Base-by-base conservation (phyloP, 2,797 vertebrate species). In the Cyclopterus lumpus region DNA sequence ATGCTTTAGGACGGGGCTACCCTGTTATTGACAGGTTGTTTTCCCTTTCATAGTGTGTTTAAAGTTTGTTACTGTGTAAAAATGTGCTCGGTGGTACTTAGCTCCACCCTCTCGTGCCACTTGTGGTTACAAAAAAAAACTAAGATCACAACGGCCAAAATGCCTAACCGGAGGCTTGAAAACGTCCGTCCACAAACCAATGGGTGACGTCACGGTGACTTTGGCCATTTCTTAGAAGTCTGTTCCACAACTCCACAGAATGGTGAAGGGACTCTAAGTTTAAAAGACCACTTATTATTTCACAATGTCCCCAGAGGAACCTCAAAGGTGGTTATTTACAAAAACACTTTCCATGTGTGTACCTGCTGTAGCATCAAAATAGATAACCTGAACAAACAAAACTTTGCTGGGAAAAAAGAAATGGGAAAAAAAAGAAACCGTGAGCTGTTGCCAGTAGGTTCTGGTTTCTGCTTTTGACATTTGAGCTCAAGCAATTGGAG, bases 301-400 rank as follows among this genome's bases (percentile, higher is more conserved):
- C 59, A 70, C 40, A 28, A 20, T 48, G 54, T 75, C 59, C 61
- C 48, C 34, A 53, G 26, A 77, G 64, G 62, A 28, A 49, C 67
- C 51, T 59, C 40, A 63, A 26, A 44, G 51, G n/a, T 58, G 36
- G 30, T 30, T 22, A 12, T 60, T 32, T 24, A 9, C 22, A 18
- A 26, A 57, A 8, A 67, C 18, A 8, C 8, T 62, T 48, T 49
- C 32, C 30, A 58, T 32, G 16, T 44, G 32, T 28, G 10, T 48
- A 30, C 48, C 34, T 46, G 36, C 73, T 10, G 36, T 20, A 6
- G n/a, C 32, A 20, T 60, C 40, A 49, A 73, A 67, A 67, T 14
- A 20, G 48, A 11, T 32, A 26, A 26, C 51, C 49, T 20, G 22
- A 53, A 15, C 48, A 77, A 65, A 49, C 22, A 10, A n/a, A 22